Base-by-base conservation (phyloP, 2,888 invertebrate species). In the Drosophila algonquin region DNA sequence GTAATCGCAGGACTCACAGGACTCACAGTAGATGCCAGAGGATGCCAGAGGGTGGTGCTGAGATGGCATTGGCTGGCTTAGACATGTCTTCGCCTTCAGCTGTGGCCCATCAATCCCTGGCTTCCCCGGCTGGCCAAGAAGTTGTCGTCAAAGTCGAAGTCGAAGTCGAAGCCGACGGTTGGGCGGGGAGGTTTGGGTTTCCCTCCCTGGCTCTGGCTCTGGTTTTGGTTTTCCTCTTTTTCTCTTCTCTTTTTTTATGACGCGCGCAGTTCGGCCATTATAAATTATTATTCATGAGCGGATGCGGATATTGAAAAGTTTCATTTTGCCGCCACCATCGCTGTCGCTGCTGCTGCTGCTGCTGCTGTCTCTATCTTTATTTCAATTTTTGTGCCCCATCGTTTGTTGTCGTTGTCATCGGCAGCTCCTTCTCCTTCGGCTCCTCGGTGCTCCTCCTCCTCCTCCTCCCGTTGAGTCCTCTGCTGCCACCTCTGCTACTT, bases 291-390 rank as follows among this genome's bases (percentile, higher is more conserved):
- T 84, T 84, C 83, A 84, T 84, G 83, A 84, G 81, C 84, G 86
- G 83, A 86, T 84, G 84, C 86, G 86, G 84, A 84, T 84, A 84
- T 84, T 84, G 86, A 84, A 84, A 84, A 84, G 81, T 84, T 84
- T 83, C 83, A 76, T 77, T 77, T 80, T 79, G 79, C 74, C 78
- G 72, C 80, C 45, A 30, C 64, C 59, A 45, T 18, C 32, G 32
- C 46, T 45, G 35, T 16, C 12, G 78, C 73, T 77, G 71, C 78
- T 27, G 30, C 63, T 60, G 48, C 16, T 21, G 12, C 35, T 60
- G 62, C 60, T 67, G 53, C 61, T 67, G 52, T 73, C 71, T 81
- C 82, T 81, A 79, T 84, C 81, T 80, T 75, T 75, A 80, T 80
- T 81, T 85, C 81, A 85, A 85, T 84, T 85, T 84, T 77, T 73